Evolutionary conservation across 2,888 invertebrate species (phyloP), one percentile per base, ranked within the genome.

Genomic region (Eupithecia subumbrata): DNA sequence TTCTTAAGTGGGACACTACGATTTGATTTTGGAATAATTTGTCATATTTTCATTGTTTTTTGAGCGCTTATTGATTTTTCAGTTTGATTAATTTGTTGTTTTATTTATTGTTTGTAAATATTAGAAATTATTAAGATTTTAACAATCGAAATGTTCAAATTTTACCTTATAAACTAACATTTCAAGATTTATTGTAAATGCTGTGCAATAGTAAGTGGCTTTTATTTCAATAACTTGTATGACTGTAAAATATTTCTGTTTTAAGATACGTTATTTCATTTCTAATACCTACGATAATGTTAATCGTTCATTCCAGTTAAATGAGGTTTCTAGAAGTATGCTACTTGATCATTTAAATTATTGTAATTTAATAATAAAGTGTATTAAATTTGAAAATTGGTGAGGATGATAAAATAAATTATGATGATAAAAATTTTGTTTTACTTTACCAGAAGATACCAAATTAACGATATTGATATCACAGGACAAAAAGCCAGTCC

Each of bases 241-340:
- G 86, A 84, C 88, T 92, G 90, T 92, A 92, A 88, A 88, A 89
- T 88, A 89, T 86, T 82, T 79, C 85, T 90, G 86, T 88, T 90
- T 90, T 92, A 90, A 92, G 89, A 92, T 92, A 91, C 89, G 93
- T 94, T 94, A 93, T 92, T 92, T 92, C 91, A 91, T 93, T 93
- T 89, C 89, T 93, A 92, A 91, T 91, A 85, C 73, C 75, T 75
- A 75, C 89, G 91, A 92, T 90, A 93, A 93, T 92, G 90, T 93
- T 94, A 93, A 94, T 92, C 90, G 91, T 95, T 94, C 95, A 95
- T 95, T 95, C 95, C 95, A 95, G 90, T 94, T 92, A 93, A 93
- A 94, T 92, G 92, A 94, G 90, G 91, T 90, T 89, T 91, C 88
- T 93, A 93, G 92, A 90, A 90, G 88, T 93, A 92, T 90, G 90